These are phyloP conservation scores for Drosophila sordidula DNA, from an alignment of 2,888 invertebrate genomes.

Conservation along the genomic window DNA sequence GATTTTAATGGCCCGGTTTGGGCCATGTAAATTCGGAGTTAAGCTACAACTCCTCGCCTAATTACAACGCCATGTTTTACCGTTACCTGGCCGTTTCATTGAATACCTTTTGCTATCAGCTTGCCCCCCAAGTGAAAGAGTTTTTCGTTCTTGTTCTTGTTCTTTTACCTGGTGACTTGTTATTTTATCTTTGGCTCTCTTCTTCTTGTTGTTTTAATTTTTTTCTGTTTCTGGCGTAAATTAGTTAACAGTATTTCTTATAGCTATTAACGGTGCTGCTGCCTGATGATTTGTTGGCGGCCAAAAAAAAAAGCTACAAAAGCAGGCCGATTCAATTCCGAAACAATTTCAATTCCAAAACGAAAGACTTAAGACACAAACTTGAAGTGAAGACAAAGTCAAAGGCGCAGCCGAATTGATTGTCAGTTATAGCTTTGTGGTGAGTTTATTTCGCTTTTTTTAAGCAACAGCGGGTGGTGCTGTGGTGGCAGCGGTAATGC, in stretches of 20 bases:
- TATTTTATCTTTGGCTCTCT: slow-evolving; percentile 50
- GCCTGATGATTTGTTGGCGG: slow-evolving; percentile 64
- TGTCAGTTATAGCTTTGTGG: slow-evolving; percentile 57
- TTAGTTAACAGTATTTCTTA: slow-evolving; percentile 77
- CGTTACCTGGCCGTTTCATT: slow-evolving; percentile 63
- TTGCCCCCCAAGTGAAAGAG: slow-evolving; percentile 27
- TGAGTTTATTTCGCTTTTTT: slow-evolving; percentile 1
- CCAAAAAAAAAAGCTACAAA: slow-evolving; percentile 41
- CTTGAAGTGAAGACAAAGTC: slow-evolving; percentile 57
- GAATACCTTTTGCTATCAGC: slow-evolving; percentile 58
- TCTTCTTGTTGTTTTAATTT: slow-evolving; percentile 1
- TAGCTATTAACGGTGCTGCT: slow-evolving; percentile 66
- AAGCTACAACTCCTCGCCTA: slow-evolving; percentile 50
- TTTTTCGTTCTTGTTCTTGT: slow-evolving; percentile 27
- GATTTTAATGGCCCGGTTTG: slow-evolving; percentile 33
- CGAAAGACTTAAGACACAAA: slow-evolving; percentile 75
- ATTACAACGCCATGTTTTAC: slow-evolving; percentile 60
- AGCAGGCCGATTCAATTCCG: slow-evolving; percentile 43
- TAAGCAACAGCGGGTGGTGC: slow-evolving; percentile 36
- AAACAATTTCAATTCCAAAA: slow-evolving; percentile 48
- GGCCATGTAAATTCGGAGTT: slow-evolving; percentile 3
- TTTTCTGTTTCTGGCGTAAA: slow-evolving; percentile 55
- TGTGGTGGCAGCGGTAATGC: slow-evolving; percentile 4
- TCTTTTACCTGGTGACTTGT: slow-evolving; percentile 61
- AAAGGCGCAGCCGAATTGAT: slow-evolving; percentile 55